phyloP scores from a whole-genome alignment of 2,888 invertebrate genomes.

The Dryobotodes eremita region DNA sequence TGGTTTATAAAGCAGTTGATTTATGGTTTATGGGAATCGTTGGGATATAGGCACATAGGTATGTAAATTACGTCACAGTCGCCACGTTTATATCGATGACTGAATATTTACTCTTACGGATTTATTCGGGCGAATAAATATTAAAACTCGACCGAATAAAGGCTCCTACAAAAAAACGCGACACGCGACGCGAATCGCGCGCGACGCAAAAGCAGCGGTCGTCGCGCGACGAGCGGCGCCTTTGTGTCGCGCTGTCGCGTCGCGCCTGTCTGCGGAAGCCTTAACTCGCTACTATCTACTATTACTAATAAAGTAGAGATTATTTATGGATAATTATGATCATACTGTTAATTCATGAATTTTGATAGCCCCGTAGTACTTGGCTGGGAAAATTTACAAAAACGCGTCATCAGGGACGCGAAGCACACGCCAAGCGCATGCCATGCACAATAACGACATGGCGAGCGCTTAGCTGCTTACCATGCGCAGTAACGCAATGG shows the following conservation, averaged over 20 bases:
- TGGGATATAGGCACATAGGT: background rate
- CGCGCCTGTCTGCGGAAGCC: too few relatives aligned
- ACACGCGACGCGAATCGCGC: too few relatives aligned
- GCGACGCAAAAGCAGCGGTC: too few relatives aligned
- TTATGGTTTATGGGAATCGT: slow-evolving; percentile 1
- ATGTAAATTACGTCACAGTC: slow-evolving; percentile 8
- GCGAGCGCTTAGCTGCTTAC: background rate
- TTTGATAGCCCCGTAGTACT: background rate
- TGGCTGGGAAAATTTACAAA: background rate
- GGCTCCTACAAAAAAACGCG: too few relatives aligned
- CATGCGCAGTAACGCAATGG: background rate
- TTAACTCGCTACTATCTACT: too few relatives aligned
- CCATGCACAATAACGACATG: background rate
- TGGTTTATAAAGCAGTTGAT: slow-evolving; percentile 6
- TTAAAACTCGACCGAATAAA: background rate
- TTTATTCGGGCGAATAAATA: too few relatives aligned
- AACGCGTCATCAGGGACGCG: background rate
- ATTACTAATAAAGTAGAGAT: background rate
- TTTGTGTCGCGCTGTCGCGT: too few relatives aligned
- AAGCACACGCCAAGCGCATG: background rate
- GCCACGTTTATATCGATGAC: background rate
- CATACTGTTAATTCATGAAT: background rate
- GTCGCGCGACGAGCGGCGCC: too few relatives aligned
- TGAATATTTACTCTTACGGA: background rate
- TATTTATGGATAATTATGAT: background rate